Evolutionary conservation across 2,888 invertebrate species (phyloP).

Genomic region (Ornithoptera alexandrae): DNA sequence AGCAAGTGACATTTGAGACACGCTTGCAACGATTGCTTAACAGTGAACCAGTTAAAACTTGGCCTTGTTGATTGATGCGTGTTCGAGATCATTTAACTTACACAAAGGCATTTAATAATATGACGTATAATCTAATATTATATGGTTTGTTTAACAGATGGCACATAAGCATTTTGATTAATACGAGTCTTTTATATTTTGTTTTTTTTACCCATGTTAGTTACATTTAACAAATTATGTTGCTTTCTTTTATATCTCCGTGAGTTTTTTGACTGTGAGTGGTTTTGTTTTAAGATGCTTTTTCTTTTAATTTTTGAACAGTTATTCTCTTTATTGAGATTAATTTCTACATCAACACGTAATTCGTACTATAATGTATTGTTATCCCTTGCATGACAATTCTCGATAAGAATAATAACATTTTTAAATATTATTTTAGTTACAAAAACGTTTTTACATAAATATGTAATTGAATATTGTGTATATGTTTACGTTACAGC

Average conservation of each 20-base stretch:
- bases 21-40: constrained; percentile 27
- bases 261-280: too few relatives aligned
- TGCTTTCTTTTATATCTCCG: too few relatives aligned
- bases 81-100: constrained; percentile 17
- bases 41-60: constrained; percentile 20
- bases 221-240: too few relatives aligned
- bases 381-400: background rate
- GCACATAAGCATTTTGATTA: constrained; percentile 17
- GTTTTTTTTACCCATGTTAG: too few relatives aligned
- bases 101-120: constrained; percentile 8
- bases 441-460: background rate
- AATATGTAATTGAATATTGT: background rate
- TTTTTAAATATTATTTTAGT: background rate
- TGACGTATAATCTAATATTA: constrained; percentile 4
- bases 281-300: too few relatives aligned
- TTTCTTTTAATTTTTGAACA: too few relatives aligned
- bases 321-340: too few relatives aligned
- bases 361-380: background rate
- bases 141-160: constrained; percentile 2
- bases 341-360: too few relatives aligned
- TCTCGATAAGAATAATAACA: background rate
- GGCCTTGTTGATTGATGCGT: constrained; percentile 28
- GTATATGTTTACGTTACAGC: constrained; percentile 58
- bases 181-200: background rate
- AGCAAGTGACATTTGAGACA: constrained; percentile 25